Percentiles rank a stretch among this genome's conserved stretches.
Conservation (phyloP, 2,113 vertebrate genomes). For the Siphamia tubifer region DNA sequence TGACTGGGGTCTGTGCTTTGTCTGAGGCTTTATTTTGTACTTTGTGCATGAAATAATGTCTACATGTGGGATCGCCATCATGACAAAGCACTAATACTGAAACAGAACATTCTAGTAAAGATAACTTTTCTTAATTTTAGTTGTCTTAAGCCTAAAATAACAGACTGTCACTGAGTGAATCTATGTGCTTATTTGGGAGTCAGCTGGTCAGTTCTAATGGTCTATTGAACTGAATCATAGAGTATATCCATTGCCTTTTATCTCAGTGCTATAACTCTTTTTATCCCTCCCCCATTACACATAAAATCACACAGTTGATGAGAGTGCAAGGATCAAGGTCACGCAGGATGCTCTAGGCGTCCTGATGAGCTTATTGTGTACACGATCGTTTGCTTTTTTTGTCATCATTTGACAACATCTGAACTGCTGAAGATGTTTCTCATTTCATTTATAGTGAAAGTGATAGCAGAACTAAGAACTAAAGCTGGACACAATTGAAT, state of each 20-base stretch:
- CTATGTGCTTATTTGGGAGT: slow-evolving; percentile 4
- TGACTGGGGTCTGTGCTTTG: too few relatives aligned
- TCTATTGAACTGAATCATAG: slow-evolving; percentile 39
- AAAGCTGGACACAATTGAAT: too few relatives aligned
- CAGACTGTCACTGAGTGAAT: neutral
- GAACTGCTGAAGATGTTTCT: too few relatives aligned
- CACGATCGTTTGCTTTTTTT: neutral
- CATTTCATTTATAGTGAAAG: too few relatives aligned
- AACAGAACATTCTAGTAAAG: too few relatives aligned
- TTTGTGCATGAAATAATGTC: too few relatives aligned
- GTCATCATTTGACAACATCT: neutral
- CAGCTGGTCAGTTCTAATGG: slow-evolving; percentile 53
- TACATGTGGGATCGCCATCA: too few relatives aligned
- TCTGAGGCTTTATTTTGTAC: too few relatives aligned
- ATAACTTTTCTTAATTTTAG: too few relatives aligned
- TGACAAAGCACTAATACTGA: too few relatives aligned
- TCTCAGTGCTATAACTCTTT: slow-evolving; percentile 26
- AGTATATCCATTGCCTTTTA: slow-evolving; percentile 15
- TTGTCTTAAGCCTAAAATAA: too few relatives aligned
- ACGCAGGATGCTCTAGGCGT: neutral
- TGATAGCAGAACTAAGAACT: too few relatives aligned
- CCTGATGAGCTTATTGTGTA: neutral
- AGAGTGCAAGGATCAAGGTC: slow-evolving; percentile 13
- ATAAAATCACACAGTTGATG: neutral
- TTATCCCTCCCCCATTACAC: neutral